Conservation (phyloP, 1,140 invertebrate species). For the Dysdera silvatica region DNA sequence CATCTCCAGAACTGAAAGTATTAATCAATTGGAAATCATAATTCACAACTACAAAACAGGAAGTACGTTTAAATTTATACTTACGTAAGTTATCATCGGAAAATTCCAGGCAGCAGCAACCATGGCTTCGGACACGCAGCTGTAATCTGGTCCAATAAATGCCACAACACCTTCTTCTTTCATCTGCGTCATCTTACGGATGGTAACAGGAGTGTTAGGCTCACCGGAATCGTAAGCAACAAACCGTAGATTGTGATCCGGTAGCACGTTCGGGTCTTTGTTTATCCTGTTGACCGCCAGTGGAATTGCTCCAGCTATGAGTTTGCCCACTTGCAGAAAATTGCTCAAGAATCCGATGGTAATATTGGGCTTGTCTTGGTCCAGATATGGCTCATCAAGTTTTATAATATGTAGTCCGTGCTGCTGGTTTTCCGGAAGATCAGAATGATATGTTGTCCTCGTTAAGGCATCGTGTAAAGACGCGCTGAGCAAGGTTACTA, state of each 20-base stretch:
- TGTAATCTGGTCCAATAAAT: constrained; percentile 81
- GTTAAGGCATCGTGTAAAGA: no score
- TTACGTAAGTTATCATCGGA: constrained; percentile 85
- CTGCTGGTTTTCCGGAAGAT: no score
- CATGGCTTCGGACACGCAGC: constrained; percentile 72
- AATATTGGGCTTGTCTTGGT: constrained; percentile 42
- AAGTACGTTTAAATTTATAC: no score
- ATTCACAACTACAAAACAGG: no score
- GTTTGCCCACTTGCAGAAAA: constrained; percentile 45
- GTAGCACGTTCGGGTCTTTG: constrained; percentile 57
- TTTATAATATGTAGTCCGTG: no score
- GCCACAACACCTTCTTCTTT: constrained; percentile 62
- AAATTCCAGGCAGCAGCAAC: constrained; percentile 83
- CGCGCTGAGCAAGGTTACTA: no score
- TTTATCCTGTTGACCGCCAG: constrained; percentile 67
- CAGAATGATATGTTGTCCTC: no score
- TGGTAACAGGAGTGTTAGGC: constrained; percentile 48
- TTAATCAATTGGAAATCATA: no score
- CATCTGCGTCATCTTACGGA: constrained; percentile 71
- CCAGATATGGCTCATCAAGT: not conserved
- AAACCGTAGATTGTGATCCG: constrained; percentile 59
- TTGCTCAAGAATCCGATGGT: constrained; percentile 17
- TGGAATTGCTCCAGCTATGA: constrained; percentile 65
- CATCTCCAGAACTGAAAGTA: no score
- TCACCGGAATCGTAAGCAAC: constrained; percentile 57